A percentile compares a stretch with the other conserved stretches of the same genome.
Evolutionary conservation across 2,888 invertebrate species (phyloP).

Genomic region (Sylvicola cinctus): DNA sequence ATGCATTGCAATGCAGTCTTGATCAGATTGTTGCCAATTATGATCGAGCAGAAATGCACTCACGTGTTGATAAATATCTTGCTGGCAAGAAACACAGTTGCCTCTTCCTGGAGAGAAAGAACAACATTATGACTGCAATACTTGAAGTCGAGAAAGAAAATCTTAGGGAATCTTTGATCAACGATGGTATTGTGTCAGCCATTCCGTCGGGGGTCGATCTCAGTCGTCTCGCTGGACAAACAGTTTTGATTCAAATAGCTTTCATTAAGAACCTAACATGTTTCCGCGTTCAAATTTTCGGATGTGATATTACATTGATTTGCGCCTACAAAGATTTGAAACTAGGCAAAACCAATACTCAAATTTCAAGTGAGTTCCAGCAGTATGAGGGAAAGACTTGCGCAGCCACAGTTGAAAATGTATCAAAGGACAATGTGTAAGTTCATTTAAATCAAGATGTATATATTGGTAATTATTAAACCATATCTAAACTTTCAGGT

Average conservation of each 20-base stretch:
- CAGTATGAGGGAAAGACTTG: slow-evolving; percentile 25
- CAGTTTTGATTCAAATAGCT: slow-evolving; percentile 19
- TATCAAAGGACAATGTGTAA: slow-evolving; percentile 24
- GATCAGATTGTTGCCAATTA: slow-evolving; percentile 35
- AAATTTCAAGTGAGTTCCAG: slow-evolving; percentile 26
- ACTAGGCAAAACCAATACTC: slow-evolving; percentile 20
- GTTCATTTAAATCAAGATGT: slow-evolving; percentile 7
- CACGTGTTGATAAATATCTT: slow-evolving; percentile 21
- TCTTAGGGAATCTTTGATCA: not conserved
- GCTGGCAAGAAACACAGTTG: not conserved
- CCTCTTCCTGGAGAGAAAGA: not conserved
- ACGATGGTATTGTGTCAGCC: not conserved
- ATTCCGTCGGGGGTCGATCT: slow-evolving; percentile 12
- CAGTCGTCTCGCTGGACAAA: slow-evolving; percentile 19
- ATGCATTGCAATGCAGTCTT: slow-evolving; percentile 48
- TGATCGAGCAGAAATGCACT: slow-evolving; percentile 22
- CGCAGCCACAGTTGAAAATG: slow-evolving; percentile 18
- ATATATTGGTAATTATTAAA: not conserved
- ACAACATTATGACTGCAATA: not conserved
- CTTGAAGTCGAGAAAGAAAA: not conserved
- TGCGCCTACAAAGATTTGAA: slow-evolving; percentile 22
- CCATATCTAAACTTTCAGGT: slow-evolving; percentile 26
- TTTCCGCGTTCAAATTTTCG: slow-evolving; percentile 20
- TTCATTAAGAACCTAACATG: slow-evolving; percentile 19
- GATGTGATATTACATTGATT: slow-evolving; percentile 19